phyloP scores from a whole-genome alignment of 2,797 vertebrate genomes.

The Coccyzus lansbergi region DNA sequence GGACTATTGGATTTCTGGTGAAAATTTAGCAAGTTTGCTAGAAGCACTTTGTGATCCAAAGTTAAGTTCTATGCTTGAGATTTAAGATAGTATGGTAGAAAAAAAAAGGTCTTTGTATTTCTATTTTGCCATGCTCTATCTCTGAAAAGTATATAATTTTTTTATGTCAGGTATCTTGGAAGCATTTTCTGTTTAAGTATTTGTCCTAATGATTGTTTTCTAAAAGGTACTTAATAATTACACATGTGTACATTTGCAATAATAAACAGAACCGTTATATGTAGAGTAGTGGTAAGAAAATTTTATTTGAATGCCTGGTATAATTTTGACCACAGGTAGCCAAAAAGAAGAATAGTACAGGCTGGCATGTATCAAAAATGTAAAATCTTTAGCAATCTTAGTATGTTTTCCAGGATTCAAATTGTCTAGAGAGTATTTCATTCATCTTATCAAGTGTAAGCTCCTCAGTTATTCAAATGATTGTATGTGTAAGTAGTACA shows the following conservation, averaged over 20 bases:
- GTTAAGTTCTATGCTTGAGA: background rate
- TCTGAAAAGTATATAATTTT: background rate
- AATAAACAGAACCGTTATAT: background rate
- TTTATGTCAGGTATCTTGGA: background rate
- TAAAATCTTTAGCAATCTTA: background rate
- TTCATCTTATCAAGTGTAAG: background rate
- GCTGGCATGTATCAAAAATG: background rate
- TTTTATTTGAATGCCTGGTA: background rate
- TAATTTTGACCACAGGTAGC: background rate
- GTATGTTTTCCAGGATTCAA: background rate
- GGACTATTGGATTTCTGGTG: slow-evolving; percentile 12
- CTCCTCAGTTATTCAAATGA: background rate
- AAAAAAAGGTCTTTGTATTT: background rate
- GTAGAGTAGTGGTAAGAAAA: background rate
- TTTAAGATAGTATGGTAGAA: background rate
- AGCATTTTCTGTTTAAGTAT: background rate
- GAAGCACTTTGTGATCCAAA: background rate
- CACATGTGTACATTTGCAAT: background rate
- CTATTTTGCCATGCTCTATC: background rate
- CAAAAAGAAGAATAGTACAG: background rate
- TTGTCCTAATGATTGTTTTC: background rate
- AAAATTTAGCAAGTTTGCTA: slow-evolving; percentile 19
- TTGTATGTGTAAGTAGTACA: background rate
- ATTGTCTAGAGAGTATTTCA: background rate
- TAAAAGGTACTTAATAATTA: background rate